phyloP scores from a whole-genome alignment of 2,113 vertebrate species.

The Myrmecophaga tridactyla region DNA sequence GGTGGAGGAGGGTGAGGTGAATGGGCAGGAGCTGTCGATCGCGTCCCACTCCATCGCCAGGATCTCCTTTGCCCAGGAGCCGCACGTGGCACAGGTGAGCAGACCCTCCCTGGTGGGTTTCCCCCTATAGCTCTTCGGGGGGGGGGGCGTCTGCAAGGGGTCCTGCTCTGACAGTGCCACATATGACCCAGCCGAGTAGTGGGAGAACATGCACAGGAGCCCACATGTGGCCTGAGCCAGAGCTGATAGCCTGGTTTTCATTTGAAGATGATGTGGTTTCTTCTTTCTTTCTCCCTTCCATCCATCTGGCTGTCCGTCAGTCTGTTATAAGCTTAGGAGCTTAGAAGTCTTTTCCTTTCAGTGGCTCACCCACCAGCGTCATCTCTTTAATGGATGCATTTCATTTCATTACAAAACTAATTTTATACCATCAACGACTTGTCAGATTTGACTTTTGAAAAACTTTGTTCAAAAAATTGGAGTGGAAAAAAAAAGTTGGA shows the following conservation, averaged over 20 bases:
- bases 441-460: not conserved
- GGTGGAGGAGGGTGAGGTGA: slow-evolving; percentile 95
- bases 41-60: slow-evolving; percentile 90
- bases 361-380: not conserved
- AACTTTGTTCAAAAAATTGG: not conserved
- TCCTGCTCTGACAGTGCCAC: too few relatives aligned
- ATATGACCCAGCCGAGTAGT: not conserved
- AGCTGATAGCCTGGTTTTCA: too few relatives aligned
- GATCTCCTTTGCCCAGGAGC: slow-evolving; percentile 94
- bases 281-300: too few relatives aligned
- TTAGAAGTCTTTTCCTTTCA: too few relatives aligned
- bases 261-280: too few relatives aligned
- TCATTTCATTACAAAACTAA: not conserved
- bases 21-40: slow-evolving; percentile 88
- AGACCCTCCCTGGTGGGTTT: rapidly evolving
- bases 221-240: too few relatives aligned
- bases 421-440: not conserved
- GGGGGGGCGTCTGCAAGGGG: not conserved
- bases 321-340: not conserved
- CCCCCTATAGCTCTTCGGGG: not conserved
- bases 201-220: too few relatives aligned
- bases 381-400: not conserved
- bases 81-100: slow-evolving; percentile 92
- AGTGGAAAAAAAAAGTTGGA: too few relatives aligned
- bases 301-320: too few relatives aligned